Evolutionary conservation across 92 coral and sea anemone genomes (phyloP), one percentile per base, ranked within the genome.

Genomic region (Parazoanthus atlanticus): DNA sequence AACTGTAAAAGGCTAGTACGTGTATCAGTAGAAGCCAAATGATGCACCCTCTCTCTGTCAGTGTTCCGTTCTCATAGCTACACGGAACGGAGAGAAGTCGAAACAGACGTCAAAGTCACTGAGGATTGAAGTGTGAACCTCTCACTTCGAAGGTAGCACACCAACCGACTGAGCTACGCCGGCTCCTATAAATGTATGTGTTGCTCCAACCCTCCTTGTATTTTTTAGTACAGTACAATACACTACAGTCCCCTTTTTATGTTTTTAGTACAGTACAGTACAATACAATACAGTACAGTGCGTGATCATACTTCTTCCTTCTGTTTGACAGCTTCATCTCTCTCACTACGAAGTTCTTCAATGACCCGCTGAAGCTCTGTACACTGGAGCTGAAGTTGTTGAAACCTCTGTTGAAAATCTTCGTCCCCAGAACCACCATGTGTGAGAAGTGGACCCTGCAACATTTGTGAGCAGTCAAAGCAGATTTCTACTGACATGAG

Each of bases 281-380:
- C 12, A 46, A 11, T 43, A 43, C 11, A 43, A 7, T 43, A 43
- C 11, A 43, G 47, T 43, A 43, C 11, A 74, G 66, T 79, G 79
- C 72, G 30, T 13, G 80, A 29, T 17, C 28, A 61, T 69, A 95
- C 98, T 94, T 95, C 96, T 75, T 95, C 98, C 58, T 95, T 93
- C 11, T 87, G 96, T 26, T 91, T 91, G n/a, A 93, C 65, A 15
- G 93, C 94, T 34, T 95, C 98, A 67, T 93, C 93, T 67, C 89
- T 90, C 73, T 88, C 96, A 32, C 80, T 79, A 40, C 86, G 91
- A 21, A 72, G 71, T 38, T 61, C 72, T 49, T 91, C 76, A 12
- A 93, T 67, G 31, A 41, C 89, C 31, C 67, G 74, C 29, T 81
- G 88, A 49, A 79, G 84, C 65, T 79, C 84, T 0, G 17, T 21